A percentile compares a stretch with the other conserved stretches of the same genome.
Conservation (phyloP, 2,113 vertebrate genomes). For the Cyprinodon variegatus region DNA sequence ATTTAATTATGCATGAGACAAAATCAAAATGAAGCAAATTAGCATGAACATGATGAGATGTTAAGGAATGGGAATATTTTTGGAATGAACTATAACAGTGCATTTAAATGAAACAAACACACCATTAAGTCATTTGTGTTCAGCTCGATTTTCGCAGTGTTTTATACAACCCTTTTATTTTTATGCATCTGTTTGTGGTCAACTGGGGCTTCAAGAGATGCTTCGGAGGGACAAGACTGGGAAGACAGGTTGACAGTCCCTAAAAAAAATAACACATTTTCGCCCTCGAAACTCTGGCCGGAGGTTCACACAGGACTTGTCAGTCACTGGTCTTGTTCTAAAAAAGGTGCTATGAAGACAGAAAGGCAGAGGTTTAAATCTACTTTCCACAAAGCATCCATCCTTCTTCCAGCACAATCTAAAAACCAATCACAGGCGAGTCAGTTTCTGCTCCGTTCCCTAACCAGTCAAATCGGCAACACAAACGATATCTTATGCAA, state of each 20-base stretch:
- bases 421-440: neutral
- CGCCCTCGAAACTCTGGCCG: conserved; percentile 5
- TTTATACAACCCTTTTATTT: conserved; percentile 3
- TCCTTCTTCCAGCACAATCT: conserved; percentile 10
- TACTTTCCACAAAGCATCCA: conserved; percentile 2
- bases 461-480: conserved; percentile 30
- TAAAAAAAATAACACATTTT: neutral
- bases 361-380: conserved; percentile 22
- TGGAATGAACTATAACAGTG: neutral
- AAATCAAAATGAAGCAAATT: neutral
- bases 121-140: neutral
- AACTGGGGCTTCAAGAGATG: conserved; percentile 5
- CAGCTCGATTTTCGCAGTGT: neutral
- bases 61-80: neutral
- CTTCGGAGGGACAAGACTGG: neutral
- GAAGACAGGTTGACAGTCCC: conserved; percentile 16
- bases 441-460: conserved; percentile 7
- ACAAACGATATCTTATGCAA: conserved; percentile 35
- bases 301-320: conserved; percentile 8
- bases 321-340: conserved; percentile 19
- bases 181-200: conserved; percentile 14
- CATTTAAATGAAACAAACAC: neutral
- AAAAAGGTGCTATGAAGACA: neutral
- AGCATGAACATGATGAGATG: neutral
- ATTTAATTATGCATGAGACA: neutral